Base-by-base conservation (phyloP, 2,797 vertebrate species). In the Aythya fuligula region DNA sequence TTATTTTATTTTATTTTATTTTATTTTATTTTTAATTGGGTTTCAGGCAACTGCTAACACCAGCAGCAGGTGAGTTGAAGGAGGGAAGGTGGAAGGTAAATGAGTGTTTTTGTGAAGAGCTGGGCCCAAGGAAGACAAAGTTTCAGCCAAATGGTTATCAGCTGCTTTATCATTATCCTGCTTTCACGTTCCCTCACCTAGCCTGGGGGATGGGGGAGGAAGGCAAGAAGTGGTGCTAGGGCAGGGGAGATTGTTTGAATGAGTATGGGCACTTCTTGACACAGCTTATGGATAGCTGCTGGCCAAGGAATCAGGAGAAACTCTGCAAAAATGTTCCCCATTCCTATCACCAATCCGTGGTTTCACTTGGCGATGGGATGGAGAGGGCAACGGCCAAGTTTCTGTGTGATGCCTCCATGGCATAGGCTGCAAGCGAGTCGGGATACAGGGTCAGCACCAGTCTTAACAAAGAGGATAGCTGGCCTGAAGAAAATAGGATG, bases 281-380 rank as follows among this genome's bases (percentile, higher is more conserved):
- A 25, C 25, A 12, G 36, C 27, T 83, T 36, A 21, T 3, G 0
- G 6, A 11, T 6, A 10, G 34, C 19, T 70, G 3, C 18, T 11
- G 6, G 41, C 7, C 12, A 15, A 24, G 36, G 51, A 41, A 11
- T 11, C 1, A 0, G 57, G 49, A 28, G 16, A 15, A 62, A 10
- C 32, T 5, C 20, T 45, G 57, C 61, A 32, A 24, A 41, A 71
- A 13, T 1, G 27, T 74, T 20, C 6, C 43, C 76, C 9, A 22
- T 30, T 21, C 80, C 22, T 34, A 2, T 38, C 6, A 25, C 32
- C 34, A 24, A 0, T 8, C 21, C 0, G 10, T 4, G 51, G 1
- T 11, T 41, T 41, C 10, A 19, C 36, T 5, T 17, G 21, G 24
- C 54, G 78, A 32, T 1, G 2, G 71, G 75, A 49, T 1, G 15